Conservation (phyloP, 2,888 invertebrate species). For the Melikaiella ostensackeni region DNA sequence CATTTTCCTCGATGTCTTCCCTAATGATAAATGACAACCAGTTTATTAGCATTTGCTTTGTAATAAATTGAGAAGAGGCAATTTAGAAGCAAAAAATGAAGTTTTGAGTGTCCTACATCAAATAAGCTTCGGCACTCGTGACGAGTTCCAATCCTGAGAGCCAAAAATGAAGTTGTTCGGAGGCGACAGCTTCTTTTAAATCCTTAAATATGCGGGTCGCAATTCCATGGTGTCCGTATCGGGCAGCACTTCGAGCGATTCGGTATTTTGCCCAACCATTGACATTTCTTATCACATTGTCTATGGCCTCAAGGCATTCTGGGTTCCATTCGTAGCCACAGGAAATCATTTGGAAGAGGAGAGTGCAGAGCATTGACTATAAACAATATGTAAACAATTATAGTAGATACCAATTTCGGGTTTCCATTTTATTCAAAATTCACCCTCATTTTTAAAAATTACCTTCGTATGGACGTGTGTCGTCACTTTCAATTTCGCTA, state of each 20-base stretch:
- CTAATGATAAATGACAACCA: slow-evolving; percentile 43
- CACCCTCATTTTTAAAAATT: not conserved
- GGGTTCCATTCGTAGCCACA: slow-evolving; percentile 85
- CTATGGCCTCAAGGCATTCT: slow-evolving; percentile 80
- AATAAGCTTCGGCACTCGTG: slow-evolving; percentile 85
- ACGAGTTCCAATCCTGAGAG: slow-evolving; percentile 88
- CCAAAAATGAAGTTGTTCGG: slow-evolving; percentile 94
- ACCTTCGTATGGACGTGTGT: slow-evolving; percentile 75
- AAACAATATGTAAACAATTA: slow-evolving; percentile 38
- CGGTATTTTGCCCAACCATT: slow-evolving; percentile 92
- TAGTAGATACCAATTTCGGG: not conserved
- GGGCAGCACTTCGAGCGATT: slow-evolving; percentile 90
- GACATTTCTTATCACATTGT: slow-evolving; percentile 79
- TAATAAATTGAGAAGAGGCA: not conserved
- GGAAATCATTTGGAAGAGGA: slow-evolving; percentile 89
- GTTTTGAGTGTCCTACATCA: slow-evolving; percentile 75
- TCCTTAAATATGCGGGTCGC: slow-evolving; percentile 83
- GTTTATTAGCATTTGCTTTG: too few species aligned
- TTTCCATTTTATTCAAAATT: not conserved
- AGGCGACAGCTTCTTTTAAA: slow-evolving; percentile 85
- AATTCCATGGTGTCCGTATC: slow-evolving; percentile 89
- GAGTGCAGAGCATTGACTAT: slow-evolving; percentile 87
- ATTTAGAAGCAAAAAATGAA: slow-evolving; percentile 27
- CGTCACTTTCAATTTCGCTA: slow-evolving; percentile 77
- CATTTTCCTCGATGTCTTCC: slow-evolving; percentile 60